These are phyloP conservation scores for Tamandua tetradactyla DNA, from an alignment of 2,797 vertebrate species.

Conservation along the genomic window DNA sequence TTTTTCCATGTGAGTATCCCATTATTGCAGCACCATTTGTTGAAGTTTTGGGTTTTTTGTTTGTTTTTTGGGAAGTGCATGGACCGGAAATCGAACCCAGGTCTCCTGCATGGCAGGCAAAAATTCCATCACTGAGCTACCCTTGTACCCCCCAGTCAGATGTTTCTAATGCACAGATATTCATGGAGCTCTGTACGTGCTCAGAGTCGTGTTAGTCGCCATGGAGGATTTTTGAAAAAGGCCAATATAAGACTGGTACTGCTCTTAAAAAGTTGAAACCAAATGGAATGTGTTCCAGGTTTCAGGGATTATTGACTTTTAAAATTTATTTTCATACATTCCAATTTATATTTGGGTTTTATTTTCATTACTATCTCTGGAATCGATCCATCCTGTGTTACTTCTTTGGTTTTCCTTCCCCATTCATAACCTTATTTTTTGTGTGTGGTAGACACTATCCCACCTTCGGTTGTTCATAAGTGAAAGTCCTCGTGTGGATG, in stretches of 20 bases:
- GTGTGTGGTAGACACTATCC: background rate
- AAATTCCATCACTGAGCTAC: no score
- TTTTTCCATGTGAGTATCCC: no score
- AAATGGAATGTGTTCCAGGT: background rate
- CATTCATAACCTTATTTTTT: background rate
- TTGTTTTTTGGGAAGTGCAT: no score
- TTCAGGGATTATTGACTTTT: background rate
- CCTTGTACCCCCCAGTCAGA: no score
- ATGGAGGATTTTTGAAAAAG: background rate
- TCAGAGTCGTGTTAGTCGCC: background rate
- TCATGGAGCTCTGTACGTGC: background rate
- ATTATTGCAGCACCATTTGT: no score
- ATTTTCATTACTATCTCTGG: background rate
- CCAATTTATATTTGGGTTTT: constrained; percentile 9
- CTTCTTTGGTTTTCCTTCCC: constrained; percentile 26
- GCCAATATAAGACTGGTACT: background rate
- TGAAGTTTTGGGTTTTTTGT: no score
- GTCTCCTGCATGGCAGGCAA: no score
- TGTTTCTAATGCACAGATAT: constrained; percentile 25
- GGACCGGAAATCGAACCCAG: no score
- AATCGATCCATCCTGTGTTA: background rate
- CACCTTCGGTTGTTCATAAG: background rate
- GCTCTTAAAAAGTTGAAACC: background rate
- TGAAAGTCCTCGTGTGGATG: background rate
- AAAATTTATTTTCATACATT: background rate